Evolutionary conservation across 2,888 invertebrate genomes (phyloP).

Genomic region (Pantelozetes paolii): DNA sequence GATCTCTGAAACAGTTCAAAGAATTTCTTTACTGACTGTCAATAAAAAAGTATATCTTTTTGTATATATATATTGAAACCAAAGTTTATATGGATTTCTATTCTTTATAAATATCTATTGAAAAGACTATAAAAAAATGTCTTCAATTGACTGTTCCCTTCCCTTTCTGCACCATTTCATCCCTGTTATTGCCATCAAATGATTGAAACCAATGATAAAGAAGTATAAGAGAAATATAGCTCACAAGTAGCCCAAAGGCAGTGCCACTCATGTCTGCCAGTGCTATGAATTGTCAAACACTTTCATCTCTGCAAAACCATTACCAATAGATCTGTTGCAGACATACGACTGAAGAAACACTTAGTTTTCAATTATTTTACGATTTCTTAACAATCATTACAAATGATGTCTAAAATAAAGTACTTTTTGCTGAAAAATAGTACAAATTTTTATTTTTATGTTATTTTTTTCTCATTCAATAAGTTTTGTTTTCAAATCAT

Average conservation of each 20-base stretch:
- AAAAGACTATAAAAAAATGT: background rate
- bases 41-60: background rate
- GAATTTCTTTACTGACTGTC: background rate
- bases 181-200: background rate
- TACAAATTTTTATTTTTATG: too few species aligned
- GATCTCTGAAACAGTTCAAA: background rate
- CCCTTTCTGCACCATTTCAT: constrained; percentile 15
- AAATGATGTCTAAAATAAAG: too few species aligned
- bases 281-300: constrained; percentile 10
- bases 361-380: too few species aligned
- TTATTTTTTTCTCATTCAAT: too few species aligned
- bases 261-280: background rate
- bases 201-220: background rate
- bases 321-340: background rate
- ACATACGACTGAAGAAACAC: background rate
- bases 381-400: too few species aligned
- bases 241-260: constrained; percentile 16
- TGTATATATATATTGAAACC: too few species aligned
- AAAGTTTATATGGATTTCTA: background rate
- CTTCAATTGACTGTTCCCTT: background rate
- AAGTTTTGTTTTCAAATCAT: too few species aligned
- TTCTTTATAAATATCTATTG: constrained; percentile 24
- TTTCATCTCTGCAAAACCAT: background rate
- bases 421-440: too few species aligned
- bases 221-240: background rate